Conservation (phyloP, 2,797 vertebrate genomes). For the Phrynocephalus vlangalii region DNA sequence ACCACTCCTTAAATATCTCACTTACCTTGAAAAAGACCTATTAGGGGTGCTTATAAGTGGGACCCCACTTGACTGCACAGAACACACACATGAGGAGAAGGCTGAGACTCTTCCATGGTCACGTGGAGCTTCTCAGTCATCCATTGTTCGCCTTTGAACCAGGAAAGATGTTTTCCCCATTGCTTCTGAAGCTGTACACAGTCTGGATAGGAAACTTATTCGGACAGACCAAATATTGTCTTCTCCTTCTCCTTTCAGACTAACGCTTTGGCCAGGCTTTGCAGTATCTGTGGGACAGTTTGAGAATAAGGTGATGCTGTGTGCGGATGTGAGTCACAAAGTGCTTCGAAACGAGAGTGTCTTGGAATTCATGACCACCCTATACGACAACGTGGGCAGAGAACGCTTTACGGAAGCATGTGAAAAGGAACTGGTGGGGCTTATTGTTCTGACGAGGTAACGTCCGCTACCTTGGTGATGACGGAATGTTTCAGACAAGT, state of each 20-base stretch:
- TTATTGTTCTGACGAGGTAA: conserved; percentile 76
- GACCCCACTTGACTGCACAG: too few species aligned
- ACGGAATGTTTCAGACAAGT: not conserved
- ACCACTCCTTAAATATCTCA: too few species aligned
- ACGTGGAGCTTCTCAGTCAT: not conserved
- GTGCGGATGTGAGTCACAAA: conserved; percentile 73
- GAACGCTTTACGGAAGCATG: conserved; percentile 61
- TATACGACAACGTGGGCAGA: conserved; percentile 40
- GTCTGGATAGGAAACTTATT: not conserved
- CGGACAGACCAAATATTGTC: not conserved
- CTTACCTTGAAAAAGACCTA: too few species aligned
- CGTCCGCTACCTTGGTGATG: not conserved
- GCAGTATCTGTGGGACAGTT: conserved; percentile 65
- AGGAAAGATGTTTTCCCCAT: not conserved
- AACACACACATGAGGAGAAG: too few species aligned
- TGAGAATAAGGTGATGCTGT: conserved; percentile 67
- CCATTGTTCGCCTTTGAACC: not conserved
- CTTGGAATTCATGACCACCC: conserved; percentile 70
- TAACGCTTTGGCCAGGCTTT: conserved; percentile 77
- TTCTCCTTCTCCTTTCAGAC: conserved; percentile 51
- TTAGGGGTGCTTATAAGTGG: too few species aligned
- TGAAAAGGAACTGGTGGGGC: conserved; percentile 72
- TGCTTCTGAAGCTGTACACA: not conserved
- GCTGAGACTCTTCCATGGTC: not conserved
- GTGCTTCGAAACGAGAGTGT: conserved; percentile 74